These are phyloP conservation scores for Alauda arvensis DNA, from an alignment of 2,797 vertebrate genomes.

Conservation along the genomic window DNA sequence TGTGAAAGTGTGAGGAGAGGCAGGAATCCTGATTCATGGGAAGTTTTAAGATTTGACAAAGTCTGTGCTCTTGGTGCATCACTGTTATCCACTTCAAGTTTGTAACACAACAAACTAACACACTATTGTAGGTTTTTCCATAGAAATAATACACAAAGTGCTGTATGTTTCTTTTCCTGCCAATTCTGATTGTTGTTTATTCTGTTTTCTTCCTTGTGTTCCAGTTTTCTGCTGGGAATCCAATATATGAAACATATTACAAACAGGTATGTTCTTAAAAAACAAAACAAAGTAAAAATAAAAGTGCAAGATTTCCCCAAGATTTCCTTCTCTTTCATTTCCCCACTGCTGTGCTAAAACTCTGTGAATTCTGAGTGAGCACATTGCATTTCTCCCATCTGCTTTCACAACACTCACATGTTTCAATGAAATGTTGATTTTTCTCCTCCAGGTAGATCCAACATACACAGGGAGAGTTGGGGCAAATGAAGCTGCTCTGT, in stretches of 20 bases:
- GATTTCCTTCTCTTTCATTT: not conserved
- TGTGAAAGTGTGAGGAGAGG: not conserved
- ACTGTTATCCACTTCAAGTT: not conserved
- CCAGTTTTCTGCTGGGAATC: conserved; percentile 88
- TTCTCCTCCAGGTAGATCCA: conserved; percentile 87
- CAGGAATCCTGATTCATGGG: not conserved
- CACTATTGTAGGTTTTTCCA: accelerated
- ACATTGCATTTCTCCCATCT: not conserved
- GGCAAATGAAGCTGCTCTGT: conserved; percentile 92
- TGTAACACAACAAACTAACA: not conserved
- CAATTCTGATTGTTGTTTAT: not conserved
- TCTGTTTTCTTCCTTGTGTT: conserved; percentile 31
- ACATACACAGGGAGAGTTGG: conserved; percentile 88
- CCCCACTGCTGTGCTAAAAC: not conserved
- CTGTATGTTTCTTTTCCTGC: accelerated
- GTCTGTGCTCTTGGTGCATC: not conserved
- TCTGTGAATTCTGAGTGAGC: not conserved
- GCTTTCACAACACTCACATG: not conserved
- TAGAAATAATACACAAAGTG: not conserved
- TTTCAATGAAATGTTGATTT: not conserved
- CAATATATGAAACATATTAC: conserved; percentile 89
- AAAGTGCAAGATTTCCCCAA: not conserved
- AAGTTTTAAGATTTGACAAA: not conserved
- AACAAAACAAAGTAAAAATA: not conserved
- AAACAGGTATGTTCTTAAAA: conserved; percentile 82